Evolutionary conservation across 2,113 vertebrate species (phyloP), one percentile per base, ranked within the genome.

Genomic region (Neodontobutis hainanensis): DNA sequence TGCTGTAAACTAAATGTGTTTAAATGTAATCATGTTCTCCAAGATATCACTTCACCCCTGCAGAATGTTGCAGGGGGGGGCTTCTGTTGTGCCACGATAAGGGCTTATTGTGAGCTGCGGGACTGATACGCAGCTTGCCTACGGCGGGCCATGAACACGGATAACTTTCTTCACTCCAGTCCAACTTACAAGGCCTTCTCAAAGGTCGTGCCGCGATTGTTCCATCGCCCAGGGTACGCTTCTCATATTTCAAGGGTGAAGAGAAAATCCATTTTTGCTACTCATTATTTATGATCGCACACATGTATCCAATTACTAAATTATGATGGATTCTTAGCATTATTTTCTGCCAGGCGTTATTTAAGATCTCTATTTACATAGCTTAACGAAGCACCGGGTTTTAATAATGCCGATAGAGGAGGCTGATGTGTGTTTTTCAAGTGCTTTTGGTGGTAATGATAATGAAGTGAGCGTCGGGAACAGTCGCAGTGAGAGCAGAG

Each of bases 401-500:
- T 88, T 82, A 82, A 88, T 84, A 85, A 85, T 40, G 63, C 55
- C 42, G 70, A 82, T 80, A 68, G 66, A 65, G 71, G 65, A 58
- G 77, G 82, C 78, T 81, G 81, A 77, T 87, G 84, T 85, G 85
- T 73, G 83, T 86, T 35, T 6, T 12, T 73, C 82, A 87, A 86
- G 81, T 80, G 71, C 61, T 83, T 84, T 85, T 79, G 75, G 60
- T 70, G 67, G 84, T 90, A 87, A 88, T 90, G 87, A 87, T 89
- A 78, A 88, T 90, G 82, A 88, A 89, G 77, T 75, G 85, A 80
- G 82, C 67, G 47, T 27, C 38, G 82, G 83, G 82, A 85, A 8
- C 51, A 0, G 38, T 76, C 68, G 82, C 64, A 48, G 75, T 0
- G 55, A 71, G 64, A 43, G 69, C 19, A 27, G 19, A 27, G 40